Evolutionary conservation across 2,888 invertebrate species (phyloP).

Genomic region (Boloria euphrosyne): DNA sequence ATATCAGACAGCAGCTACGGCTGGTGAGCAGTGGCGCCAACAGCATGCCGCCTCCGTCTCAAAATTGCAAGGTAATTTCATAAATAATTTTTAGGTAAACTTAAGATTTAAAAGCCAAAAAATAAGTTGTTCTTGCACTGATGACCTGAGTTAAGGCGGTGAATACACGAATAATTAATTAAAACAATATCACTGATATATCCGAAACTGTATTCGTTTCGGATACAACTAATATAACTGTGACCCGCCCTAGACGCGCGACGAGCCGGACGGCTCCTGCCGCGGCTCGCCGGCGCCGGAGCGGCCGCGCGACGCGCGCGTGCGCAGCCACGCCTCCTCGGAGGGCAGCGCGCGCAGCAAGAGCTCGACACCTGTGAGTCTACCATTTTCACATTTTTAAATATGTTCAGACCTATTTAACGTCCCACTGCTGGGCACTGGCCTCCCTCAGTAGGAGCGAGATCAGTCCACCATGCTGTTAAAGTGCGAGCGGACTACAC

Average conservation of each 20-base stretch:
- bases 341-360: conserved; percentile 82
- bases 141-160: no score
- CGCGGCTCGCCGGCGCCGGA: conserved; percentile 78
- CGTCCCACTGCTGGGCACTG: no score
- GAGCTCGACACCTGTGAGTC: conserved; percentile 67
- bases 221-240: background rate
- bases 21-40: conserved; percentile 86
- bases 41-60: conserved; percentile 80
- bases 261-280: conserved; percentile 89
- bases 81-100: background rate
- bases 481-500: no score
- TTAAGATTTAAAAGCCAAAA: no score
- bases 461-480: no score
- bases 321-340: conserved; percentile 76
- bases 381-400: background rate
- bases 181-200: no score
- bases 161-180: no score
- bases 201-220: no score
- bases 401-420: background rate
- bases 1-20: conserved; percentile 88
- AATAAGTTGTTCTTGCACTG: no score
- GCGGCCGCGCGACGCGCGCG: conserved; percentile 55
- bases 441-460: no score
- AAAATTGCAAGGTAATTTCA: conserved; percentile 59
- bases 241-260: conserved; percentile 72